Evolutionary conservation across 2,888 invertebrate genomes (phyloP), one percentile per base, ranked within the genome.

Genomic region (Hemicrepidius hirtus): DNA sequence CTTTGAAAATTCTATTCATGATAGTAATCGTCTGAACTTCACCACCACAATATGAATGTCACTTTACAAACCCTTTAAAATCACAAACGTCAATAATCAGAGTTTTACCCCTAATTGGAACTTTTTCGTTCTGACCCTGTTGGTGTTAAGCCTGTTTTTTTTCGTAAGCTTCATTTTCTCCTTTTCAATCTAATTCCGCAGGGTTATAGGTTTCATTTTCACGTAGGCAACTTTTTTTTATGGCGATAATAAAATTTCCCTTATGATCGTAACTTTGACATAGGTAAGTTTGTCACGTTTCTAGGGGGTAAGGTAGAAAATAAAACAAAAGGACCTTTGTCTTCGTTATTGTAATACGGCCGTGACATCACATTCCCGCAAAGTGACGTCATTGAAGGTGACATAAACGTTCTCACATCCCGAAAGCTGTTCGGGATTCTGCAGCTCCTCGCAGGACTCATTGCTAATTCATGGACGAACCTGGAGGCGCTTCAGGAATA

Each of bases 391-490:
- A 55, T 24, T 41, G 28, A 16, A 65, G 53, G 50, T 65, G 65
- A 63, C 66, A 62, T 41, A 53, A 59, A 60, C 44, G 60, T 60
- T 60, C 44, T 21, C 35, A 65, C 53, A 65, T 74, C 68, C 60
- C 55, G 24, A 24, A 68, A 71, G 60, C 65, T 68, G 60, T 69
- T 74, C 64, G 55, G 63, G 62, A 71, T 71, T 71, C 70, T 44
- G 68, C 59, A 68, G 66, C 53, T 57, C 55, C 41, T 66, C 53
- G 53, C 53, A 65, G n/a, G 40, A 49, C 63, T 75, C 75, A 75
- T 75, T 66, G 60, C 53, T 72, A 72, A 75, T 75, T 75, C 75
- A 75, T 72, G 69, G 72, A 66, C 63, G 68, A 50, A 68, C 71
- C 60, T 57, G 49, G 57, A 59, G 62, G 50, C 44, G 63, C 68